These are phyloP conservation scores for Chlorocebus sabaeus DNA, from an alignment of 2,113 vertebrate species.

Conservation along the genomic window DNA sequence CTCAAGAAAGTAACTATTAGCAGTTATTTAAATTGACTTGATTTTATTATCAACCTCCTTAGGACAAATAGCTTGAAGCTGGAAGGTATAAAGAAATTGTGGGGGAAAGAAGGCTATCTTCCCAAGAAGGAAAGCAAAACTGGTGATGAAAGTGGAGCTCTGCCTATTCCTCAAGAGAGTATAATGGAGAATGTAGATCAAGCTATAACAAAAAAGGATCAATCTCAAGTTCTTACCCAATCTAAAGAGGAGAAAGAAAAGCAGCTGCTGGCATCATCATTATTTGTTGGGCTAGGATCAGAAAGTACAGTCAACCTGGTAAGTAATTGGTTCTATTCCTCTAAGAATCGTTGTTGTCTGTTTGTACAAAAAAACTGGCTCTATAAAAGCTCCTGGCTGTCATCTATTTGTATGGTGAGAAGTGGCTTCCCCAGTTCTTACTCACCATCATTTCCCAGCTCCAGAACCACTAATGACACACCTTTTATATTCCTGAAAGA, in stretches of 20 bases:
- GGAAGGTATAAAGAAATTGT: constrained; percentile 92
- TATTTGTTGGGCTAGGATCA: constrained; percentile 92
- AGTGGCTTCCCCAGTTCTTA: neutral
- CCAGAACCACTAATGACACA: neutral
- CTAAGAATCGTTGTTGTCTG: neutral
- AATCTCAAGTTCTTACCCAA: constrained; percentile 50
- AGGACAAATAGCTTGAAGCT: constrained; percentile 89
- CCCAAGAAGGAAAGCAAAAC: constrained; percentile 84
- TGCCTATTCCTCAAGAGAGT: constrained; percentile 70
- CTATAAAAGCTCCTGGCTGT: neutral
- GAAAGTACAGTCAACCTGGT: constrained; percentile 89
- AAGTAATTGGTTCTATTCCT: constrained; percentile 59
- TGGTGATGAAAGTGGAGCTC: constrained; percentile 74
- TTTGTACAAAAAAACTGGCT: neutral
- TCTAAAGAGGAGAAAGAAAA: constrained; percentile 88
- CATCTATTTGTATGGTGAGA: neutral
- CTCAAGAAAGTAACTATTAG: neutral
- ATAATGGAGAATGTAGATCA: constrained; percentile 69
- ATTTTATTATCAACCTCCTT: constrained; percentile 54
- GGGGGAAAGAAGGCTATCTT: constrained; percentile 96
- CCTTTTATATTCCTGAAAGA: neutral
- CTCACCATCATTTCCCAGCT: neutral
- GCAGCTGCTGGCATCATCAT: constrained; percentile 91
- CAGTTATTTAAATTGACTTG: neutral
- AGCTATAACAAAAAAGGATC: constrained; percentile 37